Evolutionary conservation across 2,888 invertebrate species (phyloP).

Genomic region (Ormyrus nitidulus): DNA sequence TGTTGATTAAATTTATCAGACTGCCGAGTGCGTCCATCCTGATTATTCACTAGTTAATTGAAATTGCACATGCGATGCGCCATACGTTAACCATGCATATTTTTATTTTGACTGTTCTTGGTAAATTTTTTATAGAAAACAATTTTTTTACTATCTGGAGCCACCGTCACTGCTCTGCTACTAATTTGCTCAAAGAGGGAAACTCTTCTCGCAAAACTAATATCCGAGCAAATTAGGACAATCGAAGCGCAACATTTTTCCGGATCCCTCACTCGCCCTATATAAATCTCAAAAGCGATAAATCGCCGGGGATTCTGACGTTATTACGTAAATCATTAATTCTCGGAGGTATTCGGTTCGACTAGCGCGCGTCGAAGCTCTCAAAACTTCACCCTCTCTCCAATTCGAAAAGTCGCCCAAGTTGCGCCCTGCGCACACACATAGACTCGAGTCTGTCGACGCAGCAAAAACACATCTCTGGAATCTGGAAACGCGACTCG

Average conservation of each 20-base stretch:
- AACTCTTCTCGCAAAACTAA: conserved; percentile 10
- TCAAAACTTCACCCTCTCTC: conserved; percentile 34
- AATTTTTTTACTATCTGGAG: no score
- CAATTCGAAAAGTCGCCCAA: conserved; percentile 52
- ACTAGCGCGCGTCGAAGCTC: not conserved
- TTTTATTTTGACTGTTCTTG: no score
- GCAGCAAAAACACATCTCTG: conserved; percentile 61
- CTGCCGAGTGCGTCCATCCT: conserved; percentile 9
- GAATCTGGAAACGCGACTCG: conserved; percentile 39
- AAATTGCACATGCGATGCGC: conserved; percentile 9
- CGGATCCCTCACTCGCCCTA: not conserved
- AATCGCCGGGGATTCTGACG: conserved; percentile 37
- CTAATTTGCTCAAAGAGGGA: no score
- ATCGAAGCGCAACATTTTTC: conserved; percentile 32
- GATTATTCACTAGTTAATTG: conserved; percentile 30
- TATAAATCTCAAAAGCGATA: conserved; percentile 53
- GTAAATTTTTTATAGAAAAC: no score
- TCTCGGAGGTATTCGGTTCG: conserved; percentile 47
- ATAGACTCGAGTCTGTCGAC: conserved; percentile 48
- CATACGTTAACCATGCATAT: no score
- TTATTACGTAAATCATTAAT: conserved; percentile 58
- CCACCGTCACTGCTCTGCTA: no score
- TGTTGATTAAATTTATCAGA: conserved; percentile 34
- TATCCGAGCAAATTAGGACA: conserved; percentile 27
- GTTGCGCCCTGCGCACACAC: not conserved